Base-by-base conservation (phyloP, 1,140 invertebrate species). In the Pseudomyrmex cubaensis region DNA sequence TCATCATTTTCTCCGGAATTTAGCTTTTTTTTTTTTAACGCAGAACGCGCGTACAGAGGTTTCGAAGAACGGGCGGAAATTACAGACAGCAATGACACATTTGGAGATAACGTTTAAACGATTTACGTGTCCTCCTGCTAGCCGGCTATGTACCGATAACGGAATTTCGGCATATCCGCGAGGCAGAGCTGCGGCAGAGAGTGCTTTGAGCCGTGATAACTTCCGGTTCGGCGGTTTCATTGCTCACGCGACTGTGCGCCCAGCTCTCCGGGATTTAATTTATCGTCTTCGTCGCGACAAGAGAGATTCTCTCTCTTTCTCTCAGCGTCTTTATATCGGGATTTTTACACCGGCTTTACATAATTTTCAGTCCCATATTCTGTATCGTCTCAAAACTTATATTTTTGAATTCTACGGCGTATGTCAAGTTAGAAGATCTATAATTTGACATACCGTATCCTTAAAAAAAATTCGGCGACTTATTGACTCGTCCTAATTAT, bases 181-280 rank as follows among this genome's bases (percentile, higher is more conserved):
- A 35, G 57, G 63, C 82, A 78, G 72, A 64, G 75, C 69, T 48
- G 87, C 87, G 77, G 54, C 46, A 59, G 74, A 76, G 25, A 77
- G 63, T 75, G 82, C 72, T 85, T 86, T 89, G 85, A 89, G 77
- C 86, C 86, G 46, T 72, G 86, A 87, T 87, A 87, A 89, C 87
- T 90, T 90, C 87, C 89, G 87, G 87, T 85, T 85, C 88, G 80
- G 85, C 62, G 80, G 69, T 90, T 90, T 90, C 87, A 90, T 90
- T 88, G 88, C 75, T 83, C 78, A 82, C 83, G 85, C 83, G 85
- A 84, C 63, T 87, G 85, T 78, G 86, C 82, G 85, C 74, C 59
- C 74, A 74, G 52, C 85, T 72, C 85, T 72, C 74, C 80, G 59
- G 85, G 85, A 90, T 88, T 90, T 89, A 90, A 88, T 89, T 90